Percentiles rank a stretch among this genome's conserved stretches.
phyloP scores from a whole-genome alignment of 1,140 invertebrate species.

The Drosophila arizonae region DNA sequence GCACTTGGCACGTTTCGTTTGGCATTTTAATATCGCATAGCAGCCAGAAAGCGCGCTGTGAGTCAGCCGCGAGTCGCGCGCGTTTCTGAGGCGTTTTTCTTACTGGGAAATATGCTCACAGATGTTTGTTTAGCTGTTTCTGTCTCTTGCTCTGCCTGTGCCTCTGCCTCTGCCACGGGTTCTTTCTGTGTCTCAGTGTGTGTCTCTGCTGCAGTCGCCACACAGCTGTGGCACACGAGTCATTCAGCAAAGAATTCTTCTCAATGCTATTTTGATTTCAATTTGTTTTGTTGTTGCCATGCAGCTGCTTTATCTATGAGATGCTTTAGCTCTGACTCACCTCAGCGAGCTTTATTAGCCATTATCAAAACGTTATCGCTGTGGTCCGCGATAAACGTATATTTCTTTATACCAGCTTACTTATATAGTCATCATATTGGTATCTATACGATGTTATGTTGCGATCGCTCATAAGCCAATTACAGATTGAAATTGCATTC shows the following conservation, averaged over 20 bases:
- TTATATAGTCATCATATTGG: slow-evolving; percentile 6
- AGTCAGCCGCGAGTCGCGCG: slow-evolving; percentile 43
- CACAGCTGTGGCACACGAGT: slow-evolving; percentile 18
- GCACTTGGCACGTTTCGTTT: slow-evolving; percentile 58
- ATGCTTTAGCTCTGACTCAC: slow-evolving; percentile 64
- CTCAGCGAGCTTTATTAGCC: slow-evolving; percentile 9
- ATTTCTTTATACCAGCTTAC: not conserved
- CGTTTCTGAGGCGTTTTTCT: slow-evolving; percentile 46
- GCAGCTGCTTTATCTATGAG: slow-evolving; percentile 78
- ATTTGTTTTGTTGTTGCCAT: slow-evolving; percentile 53
- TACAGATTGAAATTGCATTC: slow-evolving; percentile 14
- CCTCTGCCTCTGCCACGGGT: not conserved
- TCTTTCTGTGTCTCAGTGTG: not conserved
- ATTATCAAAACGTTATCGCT: slow-evolving; percentile 46
- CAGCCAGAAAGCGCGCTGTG: slow-evolving; percentile 33
- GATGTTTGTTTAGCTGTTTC: slow-evolving; percentile 18
- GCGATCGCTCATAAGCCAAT: slow-evolving; percentile 9
- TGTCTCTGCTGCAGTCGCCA: not conserved
- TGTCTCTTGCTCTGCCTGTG: not conserved
- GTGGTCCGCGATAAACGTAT: slow-evolving; percentile 7
- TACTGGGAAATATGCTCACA: slow-evolving; percentile 38
- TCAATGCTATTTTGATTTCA: slow-evolving; percentile 73
- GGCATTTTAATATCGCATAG: slow-evolving; percentile 35
- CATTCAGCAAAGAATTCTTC: slow-evolving; percentile 60
- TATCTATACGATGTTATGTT: slow-evolving; percentile 6